Percentiles rank a stretch among this genome's conserved stretches.
Evolutionary conservation across 1,140 invertebrate genomes (phyloP).

Genomic region (Drosophila repleta): DNA sequence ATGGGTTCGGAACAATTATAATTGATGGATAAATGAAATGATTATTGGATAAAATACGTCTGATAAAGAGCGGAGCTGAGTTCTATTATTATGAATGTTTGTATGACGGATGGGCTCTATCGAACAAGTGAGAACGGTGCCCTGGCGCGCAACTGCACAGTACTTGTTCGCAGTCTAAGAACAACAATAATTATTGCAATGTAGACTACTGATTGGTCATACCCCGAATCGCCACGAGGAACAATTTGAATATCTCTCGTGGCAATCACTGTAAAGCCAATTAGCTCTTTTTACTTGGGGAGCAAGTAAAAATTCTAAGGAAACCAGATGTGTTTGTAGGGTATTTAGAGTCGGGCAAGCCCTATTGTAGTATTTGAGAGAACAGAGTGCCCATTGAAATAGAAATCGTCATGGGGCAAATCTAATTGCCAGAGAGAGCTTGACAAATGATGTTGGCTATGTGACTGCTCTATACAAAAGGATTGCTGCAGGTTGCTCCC

Average conservation of each 20-base stretch:
- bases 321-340: not conserved
- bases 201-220: too few species aligned
- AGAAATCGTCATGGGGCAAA: slow-evolving; percentile 58
- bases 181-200: too few species aligned
- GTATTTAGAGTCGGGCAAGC: not conserved
- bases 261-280: too few species aligned
- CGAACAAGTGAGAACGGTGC: too few species aligned
- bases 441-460: slow-evolving; percentile 76
- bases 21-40: slow-evolving; percentile 30
- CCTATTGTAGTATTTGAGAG: not conserved
- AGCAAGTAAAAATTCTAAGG: not conserved
- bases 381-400: slow-evolving; percentile 30
- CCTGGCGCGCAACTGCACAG: too few species aligned
- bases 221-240: too few species aligned
- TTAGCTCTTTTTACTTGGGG: too few species aligned
- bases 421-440: slow-evolving; percentile 77
- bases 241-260: too few species aligned
- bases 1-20: not conserved
- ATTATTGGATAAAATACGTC: not conserved
- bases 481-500: slow-evolving; percentile 16
- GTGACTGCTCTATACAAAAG: slow-evolving; percentile 33
- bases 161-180: too few species aligned
- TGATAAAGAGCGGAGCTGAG: not conserved
- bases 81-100: not conserved
- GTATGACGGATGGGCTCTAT: slow-evolving; percentile 29